Percentiles rank a stretch among this genome's conserved stretches.
Conservation (phyloP, 1,140 invertebrate genomes). For the Stegodyphus mimosarum region DNA sequence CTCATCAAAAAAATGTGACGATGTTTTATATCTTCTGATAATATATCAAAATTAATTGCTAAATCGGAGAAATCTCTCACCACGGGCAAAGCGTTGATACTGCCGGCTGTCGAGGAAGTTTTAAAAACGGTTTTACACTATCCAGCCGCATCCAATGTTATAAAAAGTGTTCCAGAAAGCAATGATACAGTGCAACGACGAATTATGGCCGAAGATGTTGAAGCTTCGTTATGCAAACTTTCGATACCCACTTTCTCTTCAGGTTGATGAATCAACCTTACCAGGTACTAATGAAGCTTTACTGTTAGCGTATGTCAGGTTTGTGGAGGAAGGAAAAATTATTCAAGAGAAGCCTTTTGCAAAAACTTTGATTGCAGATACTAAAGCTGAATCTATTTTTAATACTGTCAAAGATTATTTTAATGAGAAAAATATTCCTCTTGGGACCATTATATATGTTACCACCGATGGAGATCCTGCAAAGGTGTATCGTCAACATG, state of each 20-base stretch:
- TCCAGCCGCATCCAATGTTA: constrained; percentile 1
- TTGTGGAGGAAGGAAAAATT: constrained; percentile 12
- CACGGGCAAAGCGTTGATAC: not conserved
- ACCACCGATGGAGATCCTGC: no score
- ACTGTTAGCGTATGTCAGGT: constrained; percentile 1
- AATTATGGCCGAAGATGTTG: constrained; percentile 2
- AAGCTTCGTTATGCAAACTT: not conserved
- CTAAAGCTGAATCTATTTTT: constrained; percentile 50
- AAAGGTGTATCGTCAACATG: no score
- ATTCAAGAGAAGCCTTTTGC: constrained; percentile 41
- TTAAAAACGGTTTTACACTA: constrained; percentile 5
- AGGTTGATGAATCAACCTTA: constrained; percentile 11
- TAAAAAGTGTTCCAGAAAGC: no score
- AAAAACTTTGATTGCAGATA: constrained; percentile 40
- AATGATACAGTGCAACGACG: constrained; percentile 2
- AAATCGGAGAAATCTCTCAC: no score
- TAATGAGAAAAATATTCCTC: constrained; percentile 4
- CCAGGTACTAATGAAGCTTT: constrained; percentile 7
- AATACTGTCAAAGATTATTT: constrained; percentile 58
- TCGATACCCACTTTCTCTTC: not conserved
- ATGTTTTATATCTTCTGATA: no score
- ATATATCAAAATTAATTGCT: no score
- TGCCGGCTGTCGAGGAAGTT: constrained; percentile 8
- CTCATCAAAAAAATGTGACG: no score
- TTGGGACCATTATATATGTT: no score